Base-by-base conservation (phyloP, 2,888 invertebrate genomes). In the Brenthis daphne region DNA sequence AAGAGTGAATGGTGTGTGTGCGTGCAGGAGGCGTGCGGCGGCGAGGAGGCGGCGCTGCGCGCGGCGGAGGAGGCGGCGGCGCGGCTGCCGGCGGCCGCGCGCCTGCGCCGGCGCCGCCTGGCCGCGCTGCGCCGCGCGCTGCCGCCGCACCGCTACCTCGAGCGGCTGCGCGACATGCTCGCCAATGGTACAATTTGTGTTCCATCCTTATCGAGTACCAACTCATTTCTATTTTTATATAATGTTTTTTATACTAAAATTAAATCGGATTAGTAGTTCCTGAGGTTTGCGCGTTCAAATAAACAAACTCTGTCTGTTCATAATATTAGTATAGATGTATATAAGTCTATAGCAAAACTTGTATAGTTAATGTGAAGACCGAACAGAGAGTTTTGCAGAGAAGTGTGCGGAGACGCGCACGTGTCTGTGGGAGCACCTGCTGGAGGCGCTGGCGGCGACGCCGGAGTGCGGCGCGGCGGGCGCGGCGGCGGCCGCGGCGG, bases 391-490 rank as follows among this genome's bases (percentile, higher is more conserved):
- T 5, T n/a, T 51, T 2, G n/a, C n/a, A 67, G 67, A 67, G 37
- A 55, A 37, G 20, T 33, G 37, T 13, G n/a, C 12, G 14, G 29
- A 14, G n/a, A 29, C 56, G 20, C 67, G 67, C 50, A 71, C 77
- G 68, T 81, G 77, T 77, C 75, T 82, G 74, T 86, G 85, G 85
- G 75, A 77, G 79, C 81, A 80, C 64, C 77, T 83, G 77, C 67
- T 86, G 77, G 55, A 57, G 63, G 77, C 72, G 70, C 76, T 77
- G 78, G 72, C 67, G 70, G 73, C 73, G 71, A 66, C 73, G 73
- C 71, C 76, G 72, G 72, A 70, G 67, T 61, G 71, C 24, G 72
- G 66, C 69, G 70, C 67, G 12, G 72, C 65, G 65, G 68, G 66
- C 69, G 70, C 68, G 12, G 73, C 65, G 65, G 68, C 58, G 54